Evolutionary conservation across 2,888 invertebrate species (phyloP).

Genomic region (Drosophila neutralis): DNA sequence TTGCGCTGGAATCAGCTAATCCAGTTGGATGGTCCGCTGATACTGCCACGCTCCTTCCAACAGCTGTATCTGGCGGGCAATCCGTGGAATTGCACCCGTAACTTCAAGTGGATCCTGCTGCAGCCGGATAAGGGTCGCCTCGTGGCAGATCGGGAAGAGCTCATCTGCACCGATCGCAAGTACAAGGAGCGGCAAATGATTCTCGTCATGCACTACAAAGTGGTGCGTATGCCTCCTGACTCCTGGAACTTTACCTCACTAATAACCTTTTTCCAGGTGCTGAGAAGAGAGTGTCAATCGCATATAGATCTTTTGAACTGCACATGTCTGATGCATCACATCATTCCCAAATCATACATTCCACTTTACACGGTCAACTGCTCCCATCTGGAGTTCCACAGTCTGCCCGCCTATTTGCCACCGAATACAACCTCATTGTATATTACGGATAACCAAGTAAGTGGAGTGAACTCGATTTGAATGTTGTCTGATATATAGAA

Average conservation of each 20-base stretch:
- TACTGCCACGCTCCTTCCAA: slow-evolving; percentile 76
- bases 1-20: slow-evolving; percentile 83
- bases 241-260: neutral
- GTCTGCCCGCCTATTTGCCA: slow-evolving; percentile 82
- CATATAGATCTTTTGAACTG: slow-evolving; percentile 83
- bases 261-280: slow-evolving; percentile 12
- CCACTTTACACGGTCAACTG: slow-evolving; percentile 84
- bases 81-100: slow-evolving; percentile 84
- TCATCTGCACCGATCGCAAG: slow-evolving; percentile 82
- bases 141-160: slow-evolving; percentile 80
- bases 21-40: slow-evolving; percentile 81
- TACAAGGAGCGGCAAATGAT: slow-evolving; percentile 82
- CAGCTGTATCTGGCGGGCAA: slow-evolving; percentile 83
- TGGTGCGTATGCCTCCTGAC: slow-evolving; percentile 59
- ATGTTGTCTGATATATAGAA: no score
- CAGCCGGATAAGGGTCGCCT: slow-evolving; percentile 75
- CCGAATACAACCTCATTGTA: slow-evolving; percentile 83
- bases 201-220: slow-evolving; percentile 83
- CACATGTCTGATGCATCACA: slow-evolving; percentile 83
- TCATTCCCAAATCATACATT: slow-evolving; percentile 79
- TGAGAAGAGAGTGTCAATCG: slow-evolving; percentile 75
- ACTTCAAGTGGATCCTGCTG: slow-evolving; percentile 83
- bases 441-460: slow-evolving; percentile 82
- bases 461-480: neutral
- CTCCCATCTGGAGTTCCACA: slow-evolving; percentile 78